phyloP scores from a whole-genome alignment of 2,797 vertebrate genomes.

The Threskiornis aethiopicus region DNA sequence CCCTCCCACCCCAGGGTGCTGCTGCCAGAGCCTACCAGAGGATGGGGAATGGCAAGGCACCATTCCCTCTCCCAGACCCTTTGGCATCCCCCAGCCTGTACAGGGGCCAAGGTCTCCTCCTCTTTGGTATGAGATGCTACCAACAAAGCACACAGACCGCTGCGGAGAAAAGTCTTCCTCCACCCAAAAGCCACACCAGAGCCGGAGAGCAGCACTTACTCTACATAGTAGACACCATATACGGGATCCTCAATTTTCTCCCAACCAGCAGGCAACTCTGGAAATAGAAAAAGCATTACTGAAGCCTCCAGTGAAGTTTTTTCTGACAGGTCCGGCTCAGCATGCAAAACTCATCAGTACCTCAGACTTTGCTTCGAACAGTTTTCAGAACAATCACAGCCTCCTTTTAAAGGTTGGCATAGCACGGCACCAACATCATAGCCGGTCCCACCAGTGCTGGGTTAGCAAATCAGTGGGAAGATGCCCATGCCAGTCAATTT shows the following conservation, averaged over 20 bases:
- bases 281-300: constrained; percentile 61
- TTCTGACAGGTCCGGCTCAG: neutral
- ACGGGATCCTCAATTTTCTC: constrained; percentile 99
- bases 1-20: neutral
- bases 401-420: neutral
- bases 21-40: neutral
- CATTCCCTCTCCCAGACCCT: neutral
- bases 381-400: neutral
- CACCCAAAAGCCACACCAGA: neutral
- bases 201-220: constrained; percentile 83
- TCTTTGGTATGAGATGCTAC: neutral
- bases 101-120: neutral
- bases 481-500: neutral
- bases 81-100: accelerated
- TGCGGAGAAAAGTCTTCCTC: neutral
- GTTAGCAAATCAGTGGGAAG: neutral
- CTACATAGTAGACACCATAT: constrained; percentile 99
- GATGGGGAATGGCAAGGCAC: neutral
- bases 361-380: neutral
- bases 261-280: constrained; percentile 97
- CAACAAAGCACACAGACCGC: neutral
- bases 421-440: accelerated
- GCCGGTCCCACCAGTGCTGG: neutral
- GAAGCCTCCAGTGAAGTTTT: neutral
- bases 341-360: neutral